Percentiles rank a stretch among this genome's conserved stretches.
Evolutionary conservation across 2,113 vertebrate genomes (phyloP).

Genomic region (Peromyscus polionotus): DNA sequence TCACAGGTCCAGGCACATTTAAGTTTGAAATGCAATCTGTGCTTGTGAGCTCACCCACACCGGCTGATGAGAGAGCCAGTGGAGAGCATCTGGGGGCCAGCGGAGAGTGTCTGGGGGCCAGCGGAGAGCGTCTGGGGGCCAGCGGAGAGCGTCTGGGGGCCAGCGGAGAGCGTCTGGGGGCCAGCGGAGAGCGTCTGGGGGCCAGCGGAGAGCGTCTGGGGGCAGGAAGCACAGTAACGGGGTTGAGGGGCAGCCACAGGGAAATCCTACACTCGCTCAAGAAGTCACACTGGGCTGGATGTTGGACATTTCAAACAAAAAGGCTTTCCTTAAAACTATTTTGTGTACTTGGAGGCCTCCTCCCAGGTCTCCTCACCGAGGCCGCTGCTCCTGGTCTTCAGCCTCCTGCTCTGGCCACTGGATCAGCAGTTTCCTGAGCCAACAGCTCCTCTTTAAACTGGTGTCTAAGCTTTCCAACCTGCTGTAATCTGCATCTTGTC

Average conservation of each 20-base stretch:
- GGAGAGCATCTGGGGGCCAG: too few species aligned
- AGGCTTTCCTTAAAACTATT: neutral
- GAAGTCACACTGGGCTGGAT: neutral
- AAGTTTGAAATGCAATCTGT: neutral
- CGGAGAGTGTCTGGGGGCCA: too few species aligned
- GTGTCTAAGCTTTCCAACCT: neutral
- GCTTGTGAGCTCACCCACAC: fast-evolving
- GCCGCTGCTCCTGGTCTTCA: neutral
- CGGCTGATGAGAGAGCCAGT: fast-evolving
- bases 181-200: too few species aligned
- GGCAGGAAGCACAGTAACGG: fast-evolving
- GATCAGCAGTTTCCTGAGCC: neutral
- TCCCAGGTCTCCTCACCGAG: neutral
- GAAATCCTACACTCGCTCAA: neutral
- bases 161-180: too few species aligned
- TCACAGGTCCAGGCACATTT: neutral
- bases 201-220: fast-evolving
- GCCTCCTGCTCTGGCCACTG: neutral
- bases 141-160: too few species aligned
- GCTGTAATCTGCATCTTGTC: neutral
- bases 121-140: too few species aligned
- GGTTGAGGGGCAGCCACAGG: fast-evolving
- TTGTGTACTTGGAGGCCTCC: neutral
- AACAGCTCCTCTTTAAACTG: neutral
- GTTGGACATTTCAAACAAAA: neutral